Conservation (phyloP, 1,140 invertebrate genomes). For the Myzus persicae region DNA sequence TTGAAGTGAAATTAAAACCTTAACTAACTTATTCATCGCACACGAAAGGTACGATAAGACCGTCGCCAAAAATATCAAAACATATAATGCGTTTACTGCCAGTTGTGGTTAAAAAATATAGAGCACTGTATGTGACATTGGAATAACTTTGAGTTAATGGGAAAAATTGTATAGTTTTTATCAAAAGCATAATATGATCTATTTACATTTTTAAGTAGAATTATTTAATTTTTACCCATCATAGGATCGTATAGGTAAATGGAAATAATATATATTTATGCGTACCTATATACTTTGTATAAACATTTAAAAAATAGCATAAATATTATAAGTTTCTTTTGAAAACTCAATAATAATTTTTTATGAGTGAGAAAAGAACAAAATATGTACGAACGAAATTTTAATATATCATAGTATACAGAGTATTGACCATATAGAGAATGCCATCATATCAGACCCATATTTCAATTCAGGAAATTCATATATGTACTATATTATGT, state of each 20-base stretch:
- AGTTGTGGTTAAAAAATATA: background rate
- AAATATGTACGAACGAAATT: background rate
- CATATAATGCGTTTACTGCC: background rate
- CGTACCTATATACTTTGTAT: background rate
- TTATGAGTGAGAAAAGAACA: background rate
- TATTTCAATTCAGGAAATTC: background rate
- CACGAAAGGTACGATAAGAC: too few species aligned
- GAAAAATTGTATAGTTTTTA: background rate
- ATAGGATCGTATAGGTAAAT: background rate
- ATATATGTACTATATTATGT: background rate
- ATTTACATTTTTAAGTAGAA: background rate
- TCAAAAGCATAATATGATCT: background rate
- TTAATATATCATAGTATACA: too few species aligned
- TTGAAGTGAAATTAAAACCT: too few species aligned
- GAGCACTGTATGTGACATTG: background rate
- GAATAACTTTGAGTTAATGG: too few species aligned
- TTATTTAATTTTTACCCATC: too few species aligned
- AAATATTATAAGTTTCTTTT: background rate
- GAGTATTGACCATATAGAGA: background rate
- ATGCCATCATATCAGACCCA: background rate
- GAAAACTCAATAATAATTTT: background rate
- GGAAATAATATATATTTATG: background rate
- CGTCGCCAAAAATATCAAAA: background rate
- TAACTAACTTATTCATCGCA: too few species aligned
- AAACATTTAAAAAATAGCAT: background rate